Base-by-base conservation (phyloP, 2,797 vertebrate genomes). In the Myotis myotis region DNA sequence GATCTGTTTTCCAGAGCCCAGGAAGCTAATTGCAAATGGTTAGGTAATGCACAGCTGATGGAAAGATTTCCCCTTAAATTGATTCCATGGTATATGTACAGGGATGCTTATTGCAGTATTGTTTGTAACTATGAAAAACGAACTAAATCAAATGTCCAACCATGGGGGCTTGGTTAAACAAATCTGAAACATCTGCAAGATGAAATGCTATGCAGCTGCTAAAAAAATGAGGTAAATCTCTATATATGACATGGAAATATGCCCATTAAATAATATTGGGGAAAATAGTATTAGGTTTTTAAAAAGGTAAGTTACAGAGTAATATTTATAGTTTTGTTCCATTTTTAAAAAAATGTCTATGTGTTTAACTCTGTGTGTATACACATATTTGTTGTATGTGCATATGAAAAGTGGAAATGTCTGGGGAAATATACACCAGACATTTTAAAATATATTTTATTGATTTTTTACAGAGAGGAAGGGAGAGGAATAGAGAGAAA, bases 11-110 rank as follows among this genome's bases (percentile, higher is more conserved):
- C 90, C 47, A 80, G 95, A 96, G 96, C 57, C 90, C 87, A 91
- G 88, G 90, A 96, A 97, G 95, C 93, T 96, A 97, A 96, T 95
- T 97, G 87, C 93, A 96, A 97, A 96, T 92, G 94, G 87, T 96
- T 97, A 96, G 94, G 91, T 96, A 96, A 96, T 95, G 62, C 94
- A 96, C 78, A 95, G 74, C 81, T 89, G 94, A 96, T 96, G 93
- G 87, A 97, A 97, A 93, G 72, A 93, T 82, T 95, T 91, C 88
- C 74, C 81, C 70, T 96, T 95, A 97, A 96, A 95, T n/a, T 93
- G 87, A 94, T 95, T 95, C 68, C 93, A 88, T 90, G 74, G 80
- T 87, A 91, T 91, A 83, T 36, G 51, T 92, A 93, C 41, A 95
- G 53, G 75, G 84, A 94, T 94, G 84, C 89, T 91, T 91, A 83